Percentiles rank a stretch among this genome's conserved stretches.
phyloP scores from a whole-genome alignment of 2,113 vertebrate species.

The Campylomormyrus numenius region DNA sequence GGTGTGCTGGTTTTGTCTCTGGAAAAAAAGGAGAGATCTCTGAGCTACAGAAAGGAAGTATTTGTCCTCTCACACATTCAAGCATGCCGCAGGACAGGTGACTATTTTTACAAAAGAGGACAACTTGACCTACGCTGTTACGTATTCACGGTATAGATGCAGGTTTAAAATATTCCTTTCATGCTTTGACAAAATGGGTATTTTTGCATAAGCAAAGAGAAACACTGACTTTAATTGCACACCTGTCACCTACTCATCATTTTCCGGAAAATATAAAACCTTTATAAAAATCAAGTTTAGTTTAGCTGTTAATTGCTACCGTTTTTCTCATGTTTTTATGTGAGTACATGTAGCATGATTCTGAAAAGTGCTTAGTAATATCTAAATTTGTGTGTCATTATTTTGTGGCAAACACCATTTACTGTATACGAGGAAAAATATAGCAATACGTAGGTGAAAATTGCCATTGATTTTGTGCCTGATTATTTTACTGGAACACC shows the following conservation, averaged over 20 bases:
- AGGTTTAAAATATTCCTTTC: neutral
- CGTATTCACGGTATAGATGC: neutral
- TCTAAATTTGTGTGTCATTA: neutral
- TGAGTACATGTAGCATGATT: neutral
- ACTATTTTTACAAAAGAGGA: neutral
- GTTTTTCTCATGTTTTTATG: neutral
- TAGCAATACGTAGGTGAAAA: neutral
- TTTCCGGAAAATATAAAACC: neutral
- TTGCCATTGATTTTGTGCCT: neutral
- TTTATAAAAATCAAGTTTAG: neutral
- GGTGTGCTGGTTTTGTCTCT: neutral
- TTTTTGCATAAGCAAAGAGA: neutral
- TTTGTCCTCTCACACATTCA: neutral
- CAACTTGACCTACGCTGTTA: neutral
- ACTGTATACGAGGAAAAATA: neutral
- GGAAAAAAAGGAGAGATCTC: neutral
- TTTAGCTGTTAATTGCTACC: neutral
- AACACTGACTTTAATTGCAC: neutral
- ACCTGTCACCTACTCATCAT: neutral
- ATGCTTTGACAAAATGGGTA: neutral
- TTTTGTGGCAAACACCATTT: neutral
- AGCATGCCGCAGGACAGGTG: neutral
- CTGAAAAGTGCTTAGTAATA: neutral
- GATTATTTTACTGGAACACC: neutral
- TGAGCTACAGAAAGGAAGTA: neutral